phyloP scores from a whole-genome alignment of 2,888 invertebrate species.

The Orthosia gothica region DNA sequence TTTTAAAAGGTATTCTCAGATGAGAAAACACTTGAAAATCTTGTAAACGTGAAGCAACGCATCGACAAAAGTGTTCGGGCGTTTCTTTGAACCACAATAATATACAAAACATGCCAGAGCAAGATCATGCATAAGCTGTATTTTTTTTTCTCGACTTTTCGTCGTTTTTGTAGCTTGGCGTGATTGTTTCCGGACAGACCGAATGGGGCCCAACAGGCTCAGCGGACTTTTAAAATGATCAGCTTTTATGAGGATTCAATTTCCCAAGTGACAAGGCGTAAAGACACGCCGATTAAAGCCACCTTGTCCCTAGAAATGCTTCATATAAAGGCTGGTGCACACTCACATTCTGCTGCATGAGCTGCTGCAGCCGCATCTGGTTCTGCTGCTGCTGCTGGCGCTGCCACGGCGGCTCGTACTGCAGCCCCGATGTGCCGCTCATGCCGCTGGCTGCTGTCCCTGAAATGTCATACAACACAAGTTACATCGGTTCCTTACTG shows the following conservation, averaged over 20 bases:
- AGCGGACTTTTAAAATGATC: too few relatives aligned
- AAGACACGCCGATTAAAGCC: too few relatives aligned
- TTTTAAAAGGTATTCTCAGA: not conserved
- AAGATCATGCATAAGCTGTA: not conserved
- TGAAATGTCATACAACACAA: not conserved
- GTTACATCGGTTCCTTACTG: not conserved
- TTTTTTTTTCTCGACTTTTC: not conserved
- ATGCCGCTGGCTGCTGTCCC: constrained; percentile 65
- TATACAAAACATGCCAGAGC: not conserved
- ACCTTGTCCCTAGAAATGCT: not conserved
- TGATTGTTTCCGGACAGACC: too few relatives aligned
- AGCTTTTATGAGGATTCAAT: too few relatives aligned
- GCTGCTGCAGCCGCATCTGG: constrained; percentile 85
- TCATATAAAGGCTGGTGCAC: not conserved
- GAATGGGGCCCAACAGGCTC: too few relatives aligned
- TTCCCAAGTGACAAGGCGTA: too few relatives aligned
- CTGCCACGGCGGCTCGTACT: constrained; percentile 90
- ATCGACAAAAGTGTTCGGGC: not conserved
- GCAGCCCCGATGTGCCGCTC: constrained; percentile 84
- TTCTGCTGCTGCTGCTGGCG: constrained; percentile 88
- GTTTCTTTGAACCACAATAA: not conserved
- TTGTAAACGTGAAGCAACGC: not conserved
- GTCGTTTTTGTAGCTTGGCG: too few relatives aligned
- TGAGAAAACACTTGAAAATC: not conserved
- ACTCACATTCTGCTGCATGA: constrained; percentile 86